Evolutionary conservation across 2,888 invertebrate genomes (phyloP).

Genomic region (Lasioglossum vierecki): DNA sequence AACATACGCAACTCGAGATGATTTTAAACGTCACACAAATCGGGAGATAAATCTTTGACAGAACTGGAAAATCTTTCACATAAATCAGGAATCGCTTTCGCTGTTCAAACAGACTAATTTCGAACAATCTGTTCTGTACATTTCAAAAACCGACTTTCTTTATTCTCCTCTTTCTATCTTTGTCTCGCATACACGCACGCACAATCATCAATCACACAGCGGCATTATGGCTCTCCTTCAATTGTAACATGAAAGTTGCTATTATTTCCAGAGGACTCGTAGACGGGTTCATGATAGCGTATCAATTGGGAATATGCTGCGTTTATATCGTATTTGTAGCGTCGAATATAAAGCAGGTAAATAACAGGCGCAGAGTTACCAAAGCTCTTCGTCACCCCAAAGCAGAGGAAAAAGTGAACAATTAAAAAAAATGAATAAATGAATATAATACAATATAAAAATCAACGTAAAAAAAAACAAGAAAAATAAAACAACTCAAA

Average conservation of each 20-base stretch:
- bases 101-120: background rate
- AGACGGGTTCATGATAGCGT: slow-evolving; percentile 90
- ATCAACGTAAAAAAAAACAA: background rate
- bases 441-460: background rate
- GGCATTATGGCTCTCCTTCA: slow-evolving; percentile 19
- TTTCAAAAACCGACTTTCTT: background rate
- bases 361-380: slow-evolving; percentile 45
- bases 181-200: slow-evolving; percentile 37
- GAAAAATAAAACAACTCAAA: background rate
- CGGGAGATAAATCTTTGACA: background rate
- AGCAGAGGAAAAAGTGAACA: background rate
- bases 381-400: slow-evolving; percentile 3
- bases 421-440: background rate
- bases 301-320: slow-evolving; percentile 95
- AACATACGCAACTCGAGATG: background rate
- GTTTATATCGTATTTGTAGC: slow-evolving; percentile 93
- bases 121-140: background rate
- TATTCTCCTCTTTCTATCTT: background rate
- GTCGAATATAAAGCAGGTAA: slow-evolving; percentile 87
- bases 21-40: background rate
- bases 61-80: background rate
- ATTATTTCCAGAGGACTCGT: slow-evolving; percentile 85
- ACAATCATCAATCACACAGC: slow-evolving; percentile 41
- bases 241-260: slow-evolving; percentile 58
- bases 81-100: background rate